A percentile compares a stretch with the other conserved stretches of the same genome.
phyloP scores from a whole-genome alignment of 1,140 invertebrate genomes.

The Diachasma alloeum region DNA sequence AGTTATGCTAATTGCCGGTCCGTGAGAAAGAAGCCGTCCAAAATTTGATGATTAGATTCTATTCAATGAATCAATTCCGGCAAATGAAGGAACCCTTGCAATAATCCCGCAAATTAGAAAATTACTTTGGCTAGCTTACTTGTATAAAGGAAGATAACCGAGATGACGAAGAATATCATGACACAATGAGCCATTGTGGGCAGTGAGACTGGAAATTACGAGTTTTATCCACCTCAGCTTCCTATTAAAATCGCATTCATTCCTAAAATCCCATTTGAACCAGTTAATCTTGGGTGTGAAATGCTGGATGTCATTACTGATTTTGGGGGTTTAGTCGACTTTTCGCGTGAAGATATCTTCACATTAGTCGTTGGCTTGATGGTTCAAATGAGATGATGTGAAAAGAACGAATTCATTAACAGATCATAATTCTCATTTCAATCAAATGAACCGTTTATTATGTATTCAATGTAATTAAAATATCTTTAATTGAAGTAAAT shows the following conservation, averaged over 20 bases:
- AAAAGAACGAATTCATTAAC: background rate
- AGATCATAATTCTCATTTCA: too few relatives aligned
- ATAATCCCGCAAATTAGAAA: background rate
- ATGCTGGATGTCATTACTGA: background rate
- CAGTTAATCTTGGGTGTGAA: background rate
- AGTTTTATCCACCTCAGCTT: background rate
- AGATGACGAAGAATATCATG: background rate
- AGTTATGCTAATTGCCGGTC: too few relatives aligned
- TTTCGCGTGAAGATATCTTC: background rate
- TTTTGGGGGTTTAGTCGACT: background rate
- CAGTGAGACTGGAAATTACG: background rate
- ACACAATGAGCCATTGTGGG: slow-evolving; percentile 1
- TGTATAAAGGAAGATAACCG: background rate
- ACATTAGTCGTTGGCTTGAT: background rate
- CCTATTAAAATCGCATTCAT: background rate
- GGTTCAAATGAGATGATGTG: background rate
- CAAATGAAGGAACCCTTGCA: background rate
- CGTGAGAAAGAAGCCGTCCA: background rate
- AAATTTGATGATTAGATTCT: background rate
- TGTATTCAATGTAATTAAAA: too few relatives aligned
- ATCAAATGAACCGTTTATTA: too few relatives aligned
- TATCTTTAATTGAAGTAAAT: too few relatives aligned
- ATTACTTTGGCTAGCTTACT: background rate
- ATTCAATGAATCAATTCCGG: too few relatives aligned
- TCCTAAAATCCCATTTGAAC: background rate